Evolutionary conservation across 2,888 invertebrate genomes (phyloP), one percentile per base, ranked within the genome.

Genomic region (Torymus aiolomorphi): DNA sequence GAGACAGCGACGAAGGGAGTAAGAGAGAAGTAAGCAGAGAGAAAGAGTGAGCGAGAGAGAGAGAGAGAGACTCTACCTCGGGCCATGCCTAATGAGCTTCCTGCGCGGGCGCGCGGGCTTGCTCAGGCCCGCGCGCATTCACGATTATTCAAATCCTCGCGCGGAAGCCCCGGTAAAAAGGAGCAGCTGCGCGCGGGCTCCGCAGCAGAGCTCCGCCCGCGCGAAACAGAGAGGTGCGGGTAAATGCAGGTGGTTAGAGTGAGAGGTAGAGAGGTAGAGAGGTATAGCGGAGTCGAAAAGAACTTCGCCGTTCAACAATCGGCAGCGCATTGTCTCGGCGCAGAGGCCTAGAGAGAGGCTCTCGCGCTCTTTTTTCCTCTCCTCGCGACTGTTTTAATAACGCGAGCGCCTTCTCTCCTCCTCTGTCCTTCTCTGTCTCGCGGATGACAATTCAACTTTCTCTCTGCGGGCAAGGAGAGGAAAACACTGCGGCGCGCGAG

Each of bases 41-140:
- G 42, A 20, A 49, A 8, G 42, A 31, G 5, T 2, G 74, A 74
- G 13, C n/a, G 31, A 54, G 42, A 20, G 56, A 8, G 42, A 31
- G 5, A 31, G 74, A 74, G 13, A 20, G 31, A 54, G 42, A 20
- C 85, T 87, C 86, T 85, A 86, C 88, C 89, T 86, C 83, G 84
- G 87, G 89, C 89, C 81, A 85, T 88, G 89, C 88, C 88, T 90
- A 90, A 90, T 89, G 90, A 90, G 90, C 90, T 89, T 90, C 90
- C 90, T 90, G 89, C 80, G 82, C 20, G 2, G 20, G 20, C 83
- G 84, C 83, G 18, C 62, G 79, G 79, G 82, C 82, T 81, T 82
- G 81, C 80, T 80, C 20, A 24, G 10, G 18, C 51, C 52, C 52
- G 52, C 69, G 49, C 42, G 78, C 82, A 84, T 85, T 84, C 84